Conservation (phyloP, 2,888 invertebrate species). For the Crocallis elinguaria region DNA sequence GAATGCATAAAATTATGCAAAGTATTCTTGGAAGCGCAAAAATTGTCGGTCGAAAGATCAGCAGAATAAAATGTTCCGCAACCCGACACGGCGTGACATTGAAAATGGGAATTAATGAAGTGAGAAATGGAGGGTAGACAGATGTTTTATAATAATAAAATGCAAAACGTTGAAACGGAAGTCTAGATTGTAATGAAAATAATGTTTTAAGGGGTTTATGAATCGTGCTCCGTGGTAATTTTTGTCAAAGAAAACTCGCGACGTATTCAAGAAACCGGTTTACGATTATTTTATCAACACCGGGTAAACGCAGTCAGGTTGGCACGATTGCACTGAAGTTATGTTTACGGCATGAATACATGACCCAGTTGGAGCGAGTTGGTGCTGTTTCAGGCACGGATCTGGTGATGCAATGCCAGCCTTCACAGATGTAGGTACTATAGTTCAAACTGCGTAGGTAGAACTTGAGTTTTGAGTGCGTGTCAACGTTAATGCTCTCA, state of each 20-base stretch:
- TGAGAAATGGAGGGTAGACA: neutral
- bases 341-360: constrained; percentile 67
- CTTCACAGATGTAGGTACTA: constrained; percentile 51
- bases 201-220: constrained; percentile 25
- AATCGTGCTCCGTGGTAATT: constrained; percentile 27
- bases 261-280: constrained; percentile 57
- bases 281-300: constrained; percentile 67
- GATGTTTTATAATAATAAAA: constrained; percentile 4
- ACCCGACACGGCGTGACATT: constrained; percentile 18
- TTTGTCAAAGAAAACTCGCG: constrained; percentile 30
- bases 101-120: neutral
- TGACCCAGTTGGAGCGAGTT: constrained; percentile 76
- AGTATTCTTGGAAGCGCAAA: constrained; percentile 16
- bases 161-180: constrained; percentile 13
- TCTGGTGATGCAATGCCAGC: constrained; percentile 64
- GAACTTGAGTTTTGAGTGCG: constrained; percentile 33
- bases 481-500: constrained; percentile 43
- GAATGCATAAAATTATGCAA: constrained; percentile 26
- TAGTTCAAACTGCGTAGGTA: constrained; percentile 50
- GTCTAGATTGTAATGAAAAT: constrained; percentile 26
- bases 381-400: constrained; percentile 60
- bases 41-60: constrained; percentile 2
- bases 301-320: constrained; percentile 41
- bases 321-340: constrained; percentile 58
- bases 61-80: constrained; percentile 13